phyloP scores from a whole-genome alignment of 1,140 invertebrate species.

The Euura saliciscinereae region DNA sequence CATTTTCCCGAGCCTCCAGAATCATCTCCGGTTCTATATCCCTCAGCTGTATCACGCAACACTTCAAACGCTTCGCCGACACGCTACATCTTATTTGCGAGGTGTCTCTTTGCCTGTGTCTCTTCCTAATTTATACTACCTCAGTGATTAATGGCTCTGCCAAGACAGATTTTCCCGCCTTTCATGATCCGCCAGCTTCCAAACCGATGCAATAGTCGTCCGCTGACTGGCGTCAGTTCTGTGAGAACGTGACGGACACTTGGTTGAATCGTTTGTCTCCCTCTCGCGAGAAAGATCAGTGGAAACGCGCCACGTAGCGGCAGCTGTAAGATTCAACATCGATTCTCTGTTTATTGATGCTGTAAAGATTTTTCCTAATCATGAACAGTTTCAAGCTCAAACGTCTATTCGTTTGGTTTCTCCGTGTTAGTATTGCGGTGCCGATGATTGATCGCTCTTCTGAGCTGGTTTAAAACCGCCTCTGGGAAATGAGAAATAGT shows the following conservation, averaged over 20 bases:
- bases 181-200: background rate
- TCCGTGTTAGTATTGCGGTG: slow-evolving; percentile 33
- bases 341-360: too few relatives aligned
- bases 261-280: too few relatives aligned
- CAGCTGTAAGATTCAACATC: too few relatives aligned
- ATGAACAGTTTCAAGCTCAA: too few relatives aligned
- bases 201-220: too few relatives aligned
- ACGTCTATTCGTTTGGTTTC: slow-evolving; percentile 13
- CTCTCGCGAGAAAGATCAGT: too few relatives aligned
- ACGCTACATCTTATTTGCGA: background rate
- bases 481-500: slow-evolving; percentile 17
- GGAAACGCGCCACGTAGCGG: too few relatives aligned
- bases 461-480: slow-evolving; percentile 45
- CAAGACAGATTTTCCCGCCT: background rate
- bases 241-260: too few relatives aligned
- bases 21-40: background rate
- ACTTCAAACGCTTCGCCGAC: slow-evolving; percentile 2
- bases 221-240: too few relatives aligned
- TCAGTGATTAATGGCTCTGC: background rate
- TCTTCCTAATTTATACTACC: background rate
- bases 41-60: background rate
- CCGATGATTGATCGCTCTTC: slow-evolving; percentile 51
- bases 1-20: background rate
- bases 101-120: background rate
- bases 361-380: too few relatives aligned